These are phyloP conservation scores for Cryptoprocta ferox DNA, from an alignment of 2,797 vertebrate genomes.

Conservation along the genomic window DNA sequence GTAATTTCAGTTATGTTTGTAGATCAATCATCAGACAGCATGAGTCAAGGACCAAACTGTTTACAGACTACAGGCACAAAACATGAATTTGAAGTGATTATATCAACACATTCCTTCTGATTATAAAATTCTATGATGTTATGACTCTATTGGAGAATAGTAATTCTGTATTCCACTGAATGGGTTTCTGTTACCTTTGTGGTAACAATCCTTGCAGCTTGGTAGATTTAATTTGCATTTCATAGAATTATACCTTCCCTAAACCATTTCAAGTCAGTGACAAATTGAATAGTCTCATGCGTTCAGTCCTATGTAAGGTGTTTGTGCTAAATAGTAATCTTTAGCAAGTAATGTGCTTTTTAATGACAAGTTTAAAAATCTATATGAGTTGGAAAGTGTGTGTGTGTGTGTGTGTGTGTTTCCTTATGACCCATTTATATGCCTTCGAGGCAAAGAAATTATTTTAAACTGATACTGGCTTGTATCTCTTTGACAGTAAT, in stretches of 20 bases:
- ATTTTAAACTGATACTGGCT: conserved; percentile 19
- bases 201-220: neutral
- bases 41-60: neutral
- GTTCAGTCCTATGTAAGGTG: neutral
- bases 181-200: neutral
- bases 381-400: neutral
- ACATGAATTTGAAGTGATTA: neutral
- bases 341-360: neutral
- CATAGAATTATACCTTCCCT: neutral
- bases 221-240: neutral
- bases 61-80: neutral
- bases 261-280: neutral
- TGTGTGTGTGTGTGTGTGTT: neutral
- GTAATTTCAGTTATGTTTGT: neutral
- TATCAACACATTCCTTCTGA: neutral
- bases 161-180: neutral
- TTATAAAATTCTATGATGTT: neutral
- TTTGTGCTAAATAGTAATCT: neutral
- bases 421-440: neutral
- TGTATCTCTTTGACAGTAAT: conserved; percentile 2
- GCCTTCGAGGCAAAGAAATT: conserved; percentile 6
- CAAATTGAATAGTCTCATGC: neutral
- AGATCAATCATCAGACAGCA: neutral
- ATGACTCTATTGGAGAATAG: neutral
- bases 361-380: neutral